Percentiles rank a stretch among this genome's conserved stretches.
Conservation (phyloP, 30 jellyfish, hydroid and myxozoan genomes). For the Rhopilema esculentum region DNA sequence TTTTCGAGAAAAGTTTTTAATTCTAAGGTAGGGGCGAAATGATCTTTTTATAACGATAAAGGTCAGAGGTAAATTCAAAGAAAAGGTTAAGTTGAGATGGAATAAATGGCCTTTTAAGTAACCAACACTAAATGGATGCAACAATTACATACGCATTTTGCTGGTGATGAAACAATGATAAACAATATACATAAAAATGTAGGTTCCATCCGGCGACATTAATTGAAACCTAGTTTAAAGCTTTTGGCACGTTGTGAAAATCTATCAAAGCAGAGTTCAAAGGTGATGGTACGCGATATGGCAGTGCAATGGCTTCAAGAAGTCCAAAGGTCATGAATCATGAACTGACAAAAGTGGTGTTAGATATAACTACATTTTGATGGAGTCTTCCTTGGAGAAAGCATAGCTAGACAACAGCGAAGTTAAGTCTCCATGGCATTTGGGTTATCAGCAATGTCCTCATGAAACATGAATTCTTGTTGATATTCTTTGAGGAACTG, state of each 20-base stretch:
- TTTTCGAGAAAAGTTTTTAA: neutral
- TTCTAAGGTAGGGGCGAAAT: too few relatives aligned
- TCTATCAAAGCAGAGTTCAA: neutral
- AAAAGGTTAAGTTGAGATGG: neutral
- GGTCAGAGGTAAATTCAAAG: neutral
- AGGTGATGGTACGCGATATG: neutral
- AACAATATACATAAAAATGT: neutral
- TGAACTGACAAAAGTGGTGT: neutral
- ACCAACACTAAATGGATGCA: too few relatives aligned
- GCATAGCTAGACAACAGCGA: too few relatives aligned
- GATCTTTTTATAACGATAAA: too few relatives aligned
- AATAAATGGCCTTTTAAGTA: too few relatives aligned
- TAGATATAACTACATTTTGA: slow-evolving; percentile 17
- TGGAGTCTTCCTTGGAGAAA: too few relatives aligned
- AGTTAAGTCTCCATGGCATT: slow-evolving; percentile 79
- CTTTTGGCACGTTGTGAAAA: too few relatives aligned
- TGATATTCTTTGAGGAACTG: slow-evolving; percentile 91
- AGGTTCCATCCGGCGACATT: neutral
- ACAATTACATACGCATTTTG: neutral
- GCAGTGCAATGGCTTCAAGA: neutral
- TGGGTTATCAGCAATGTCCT: slow-evolving; percentile 27
- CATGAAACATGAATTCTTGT: slow-evolving; percentile 93
- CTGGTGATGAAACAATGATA: neutral
- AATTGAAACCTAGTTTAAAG: neutral
- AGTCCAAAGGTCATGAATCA: neutral